A percentile compares a stretch with the other conserved stretches of the same genome.
These are phyloP conservation scores for Anabas testudineus DNA, from an alignment of 2,797 vertebrate genomes.

Conservation along the genomic window DNA sequence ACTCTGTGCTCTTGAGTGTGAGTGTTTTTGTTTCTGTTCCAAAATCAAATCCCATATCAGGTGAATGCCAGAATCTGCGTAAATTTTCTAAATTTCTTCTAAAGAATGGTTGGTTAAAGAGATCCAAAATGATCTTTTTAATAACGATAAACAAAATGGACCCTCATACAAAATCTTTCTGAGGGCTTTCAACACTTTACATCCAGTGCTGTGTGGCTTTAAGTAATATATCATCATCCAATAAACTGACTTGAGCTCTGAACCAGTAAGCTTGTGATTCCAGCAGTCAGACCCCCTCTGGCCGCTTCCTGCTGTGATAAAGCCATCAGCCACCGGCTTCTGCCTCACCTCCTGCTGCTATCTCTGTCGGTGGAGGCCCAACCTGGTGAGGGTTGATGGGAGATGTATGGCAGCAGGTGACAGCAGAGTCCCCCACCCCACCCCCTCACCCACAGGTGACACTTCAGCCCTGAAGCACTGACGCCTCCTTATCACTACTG, in stretches of 20 bases:
- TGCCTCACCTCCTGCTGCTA: conserved; percentile 24
- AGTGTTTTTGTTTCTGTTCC: no score
- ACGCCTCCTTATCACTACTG: conserved; percentile 55
- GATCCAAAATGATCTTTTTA: no score
- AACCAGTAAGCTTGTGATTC: conserved; percentile 30
- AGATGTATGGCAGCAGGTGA: conserved; percentile 58
- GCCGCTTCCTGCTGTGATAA: conserved; percentile 59
- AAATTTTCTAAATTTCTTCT: no score
- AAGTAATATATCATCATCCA: conserved; percentile 28
- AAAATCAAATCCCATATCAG: no score
- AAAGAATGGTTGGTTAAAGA: no score
- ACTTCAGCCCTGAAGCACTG: conserved; percentile 48
- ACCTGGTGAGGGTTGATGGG: conserved; percentile 41
- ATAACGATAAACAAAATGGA: neutral
- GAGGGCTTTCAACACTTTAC: neutral
- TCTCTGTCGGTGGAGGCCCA: conserved; percentile 15
- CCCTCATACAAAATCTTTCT: neutral
- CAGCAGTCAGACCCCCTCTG: conserved; percentile 18
- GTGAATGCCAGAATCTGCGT: no score
- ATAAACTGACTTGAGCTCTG: conserved; percentile 27
- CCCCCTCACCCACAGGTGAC: conserved; percentile 46
- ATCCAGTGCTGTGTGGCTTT: neutral
- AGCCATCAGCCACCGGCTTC: conserved; percentile 53
- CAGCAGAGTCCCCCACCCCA: conserved; percentile 37
- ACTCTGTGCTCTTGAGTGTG: no score